Base-by-base conservation (phyloP, 2,113 vertebrate species). In the Nyctibius bracteatus region DNA sequence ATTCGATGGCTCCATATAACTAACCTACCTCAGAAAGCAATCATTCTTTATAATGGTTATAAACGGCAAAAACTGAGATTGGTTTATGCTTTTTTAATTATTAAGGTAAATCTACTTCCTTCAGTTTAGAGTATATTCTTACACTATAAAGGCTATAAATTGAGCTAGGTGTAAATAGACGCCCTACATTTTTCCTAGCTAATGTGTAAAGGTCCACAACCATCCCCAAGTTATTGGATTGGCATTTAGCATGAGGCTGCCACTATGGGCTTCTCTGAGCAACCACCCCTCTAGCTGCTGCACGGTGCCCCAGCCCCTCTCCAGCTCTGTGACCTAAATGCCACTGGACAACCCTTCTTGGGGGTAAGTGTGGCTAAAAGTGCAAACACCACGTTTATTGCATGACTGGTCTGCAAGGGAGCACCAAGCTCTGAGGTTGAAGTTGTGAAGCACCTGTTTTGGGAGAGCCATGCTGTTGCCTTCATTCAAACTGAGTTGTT, bases 21-120 rank as follows among this genome's bases (percentile, higher is more conserved):
- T 90, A 94, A 85, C 90, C 61, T 81, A 80, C 31, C 87, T 86
- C 74, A 89, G 80, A 94, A 92, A 95, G 80, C 66, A 97, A 80
- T 58, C 41, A 15, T 74, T 87, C 52, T 81, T 95, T 66, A 43
- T 74, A 92, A 86, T 31, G 30, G 39, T 61, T 95, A 84, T 5
- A 25, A 81, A 90, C 47, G 19, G 55, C 28, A 92, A 94, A 94
- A 90, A 13, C 6, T 67, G 20, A 86, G 79, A 46, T 4, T 63
- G 51, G 21, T 67, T 70, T 22, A 65, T 47, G 30, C 4, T 49
- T 91, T 81, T 78, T 0, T 10, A 33, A 49, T 66, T 54, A 44
- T 31, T 94, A 51, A 67, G 51, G 81, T 71, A 74, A 46, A 63
- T 33, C 31, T 23, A 7, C 5, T 86, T 83, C 24, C 35, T 67